Evolutionary conservation across 1,140 invertebrate species (phyloP).

Genomic region (Ditylenchus dipsaci): DNA sequence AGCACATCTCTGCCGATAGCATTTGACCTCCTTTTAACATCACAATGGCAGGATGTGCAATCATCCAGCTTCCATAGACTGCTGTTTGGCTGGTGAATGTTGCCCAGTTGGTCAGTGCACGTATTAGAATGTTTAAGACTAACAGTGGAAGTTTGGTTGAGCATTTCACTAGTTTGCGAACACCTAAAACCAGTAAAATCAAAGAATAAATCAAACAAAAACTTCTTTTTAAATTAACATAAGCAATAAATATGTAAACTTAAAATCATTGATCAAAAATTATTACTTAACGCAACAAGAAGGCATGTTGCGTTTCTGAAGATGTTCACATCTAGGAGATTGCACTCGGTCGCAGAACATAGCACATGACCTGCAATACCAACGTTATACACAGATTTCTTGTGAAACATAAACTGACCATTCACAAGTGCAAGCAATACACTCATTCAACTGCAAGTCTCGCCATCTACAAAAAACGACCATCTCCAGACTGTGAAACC

Average conservation of each 20-base stretch:
- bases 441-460: conserved; percentile 53
- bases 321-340: conserved; percentile 43
- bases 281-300: conserved; percentile 44
- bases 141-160: neutral
- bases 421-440: conserved; percentile 62
- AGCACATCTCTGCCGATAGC: conserved; percentile 5
- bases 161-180: neutral
- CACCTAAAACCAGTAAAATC: too few relatives aligned
- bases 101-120: conserved; percentile 26
- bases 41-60: conserved; percentile 30
- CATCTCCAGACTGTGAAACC: conserved; percentile 30
- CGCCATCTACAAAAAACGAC: conserved; percentile 33
- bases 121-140: neutral
- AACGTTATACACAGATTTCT: too few relatives aligned
- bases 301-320: conserved; percentile 22
- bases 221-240: too few relatives aligned
- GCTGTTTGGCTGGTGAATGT: conserved; percentile 4
- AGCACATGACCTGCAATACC: conserved; percentile 55
- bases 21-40: neutral
- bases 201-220: too few relatives aligned
- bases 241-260: too few relatives aligned
- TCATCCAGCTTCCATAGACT: conserved; percentile 27
- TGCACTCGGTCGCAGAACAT: conserved; percentile 56
- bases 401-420: conserved; percentile 54
- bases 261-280: too few relatives aligned